Evolutionary conservation across 2,113 vertebrate species (phyloP).

Genomic region (Tamias sibiricus): DNA sequence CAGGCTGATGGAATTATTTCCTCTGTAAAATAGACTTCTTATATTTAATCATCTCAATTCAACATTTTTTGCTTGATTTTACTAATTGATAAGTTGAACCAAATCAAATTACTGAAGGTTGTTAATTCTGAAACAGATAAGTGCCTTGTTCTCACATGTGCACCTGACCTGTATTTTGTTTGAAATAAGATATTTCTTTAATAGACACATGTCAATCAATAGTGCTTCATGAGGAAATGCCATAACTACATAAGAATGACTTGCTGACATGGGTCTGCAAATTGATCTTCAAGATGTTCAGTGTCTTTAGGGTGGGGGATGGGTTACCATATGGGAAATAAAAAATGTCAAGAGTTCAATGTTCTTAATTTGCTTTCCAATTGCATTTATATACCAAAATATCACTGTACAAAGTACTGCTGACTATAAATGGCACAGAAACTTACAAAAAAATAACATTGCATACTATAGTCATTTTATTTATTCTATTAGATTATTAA

Average conservation of each 20-base stretch:
- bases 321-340: not conserved
- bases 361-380: slow-evolving; percentile 24
- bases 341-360: not conserved
- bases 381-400: fast-evolving
- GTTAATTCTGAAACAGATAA: slow-evolving; percentile 46
- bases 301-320: not conserved
- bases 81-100: not conserved
- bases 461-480: not conserved
- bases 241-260: slow-evolving; percentile 11
- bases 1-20: slow-evolving; percentile 66
- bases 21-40: not conserved
- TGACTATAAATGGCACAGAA: not conserved
- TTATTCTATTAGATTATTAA: not conserved
- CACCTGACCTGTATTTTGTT: slow-evolving; percentile 82
- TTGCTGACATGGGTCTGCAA: slow-evolving; percentile 56
- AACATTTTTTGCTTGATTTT: slow-evolving; percentile 49
- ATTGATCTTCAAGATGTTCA: slow-evolving; percentile 55
- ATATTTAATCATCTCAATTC: slow-evolving; percentile 45
- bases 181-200: slow-evolving; percentile 71
- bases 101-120: slow-evolving; percentile 56
- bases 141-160: not conserved
- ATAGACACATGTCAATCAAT: slow-evolving; percentile 66
- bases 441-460: not conserved
- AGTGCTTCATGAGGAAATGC: slow-evolving; percentile 60
- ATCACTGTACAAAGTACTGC: not conserved